Evolutionary conservation across 2,113 vertebrate species (phyloP), one percentile per base, ranked within the genome.

Genomic region (Coturnix japonica): DNA sequence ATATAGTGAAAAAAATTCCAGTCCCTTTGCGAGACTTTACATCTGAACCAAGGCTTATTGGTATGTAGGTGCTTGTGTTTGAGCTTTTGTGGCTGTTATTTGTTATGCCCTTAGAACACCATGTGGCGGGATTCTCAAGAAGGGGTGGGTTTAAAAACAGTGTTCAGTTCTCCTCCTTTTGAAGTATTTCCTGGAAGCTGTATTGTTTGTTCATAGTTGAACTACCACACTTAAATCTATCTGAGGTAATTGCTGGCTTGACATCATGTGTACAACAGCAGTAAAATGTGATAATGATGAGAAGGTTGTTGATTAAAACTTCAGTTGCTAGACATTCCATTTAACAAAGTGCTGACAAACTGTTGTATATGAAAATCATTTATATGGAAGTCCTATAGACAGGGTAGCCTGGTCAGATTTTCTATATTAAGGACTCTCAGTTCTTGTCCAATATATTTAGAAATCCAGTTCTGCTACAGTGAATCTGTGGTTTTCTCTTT

Each of bases 1-100:
- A 99, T 95, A 99, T 99, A 93, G 99, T 99, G 87, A 99, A 99
- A 91, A 99, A 99, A 98, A 99, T 99, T 95, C 99, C 99, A 0
- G 98, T 99, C 61, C 99, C 99, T 60, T 33, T 99, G 85, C 97
- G 99, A 96, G 99, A 99, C 97, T 99, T 99, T 97, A 98, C 94
- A n/a, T 99, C 99, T 13, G 98, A 99, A 87, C 99, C 99, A 9
- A 97, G 99, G 59, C 99, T 99, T 87, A 99, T 99, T 67, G 99
- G 99, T 99, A 95, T 80, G 98, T 95, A 64, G 56, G 12, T 60
- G 28, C 30, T 65, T 53, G 31, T 64, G 16, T 65, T 46, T 70
- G 64, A 47, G 13, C 18, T 33, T 13, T 20, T n/a, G 7, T 33
- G 19, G 17, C n/a, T 16, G 15, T 23, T 93, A 4, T 11, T 1